Conservation (phyloP, 2,797 vertebrate genomes). For the Eulemur mongoz region DNA sequence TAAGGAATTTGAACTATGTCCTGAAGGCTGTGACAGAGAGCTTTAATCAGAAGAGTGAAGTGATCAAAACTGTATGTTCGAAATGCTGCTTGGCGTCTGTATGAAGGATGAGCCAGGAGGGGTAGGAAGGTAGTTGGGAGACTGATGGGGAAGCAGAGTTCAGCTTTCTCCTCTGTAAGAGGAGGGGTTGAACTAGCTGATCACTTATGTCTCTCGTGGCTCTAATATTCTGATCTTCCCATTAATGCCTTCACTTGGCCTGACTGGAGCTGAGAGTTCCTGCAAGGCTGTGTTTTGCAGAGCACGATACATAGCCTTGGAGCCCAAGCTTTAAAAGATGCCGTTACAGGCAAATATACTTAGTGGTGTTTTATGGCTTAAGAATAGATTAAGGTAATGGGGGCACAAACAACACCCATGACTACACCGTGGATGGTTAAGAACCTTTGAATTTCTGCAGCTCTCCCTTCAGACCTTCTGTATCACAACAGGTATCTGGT, state of each 20-base stretch:
- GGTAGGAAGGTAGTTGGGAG: not conserved
- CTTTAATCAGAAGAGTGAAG: slow-evolving; percentile 20
- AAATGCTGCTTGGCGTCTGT: not conserved
- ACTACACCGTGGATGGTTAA: not conserved
- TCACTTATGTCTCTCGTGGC: not conserved
- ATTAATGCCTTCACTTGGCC: not conserved
- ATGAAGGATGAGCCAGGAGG: not conserved
- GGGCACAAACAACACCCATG: not conserved
- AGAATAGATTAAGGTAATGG: slow-evolving; percentile 18
- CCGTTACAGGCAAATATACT: not conserved
- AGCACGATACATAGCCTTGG: not conserved
- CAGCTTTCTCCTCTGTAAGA: not conserved
- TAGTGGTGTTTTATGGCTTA: not conserved
- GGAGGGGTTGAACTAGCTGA: not conserved
- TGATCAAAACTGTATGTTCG: not conserved
- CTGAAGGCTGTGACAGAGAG: not conserved
- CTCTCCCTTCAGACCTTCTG: not conserved
- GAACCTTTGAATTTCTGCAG: not conserved
- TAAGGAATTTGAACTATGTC: not conserved
- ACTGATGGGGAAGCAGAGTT: not conserved
- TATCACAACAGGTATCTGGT: not conserved
- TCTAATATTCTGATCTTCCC: not conserved
- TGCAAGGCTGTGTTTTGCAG: slow-evolving; percentile 6
- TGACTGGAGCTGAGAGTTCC: not conserved
- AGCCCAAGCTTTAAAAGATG: not conserved